Conservation (phyloP, 2,113 vertebrate species). For the Scatophagus argus region DNA sequence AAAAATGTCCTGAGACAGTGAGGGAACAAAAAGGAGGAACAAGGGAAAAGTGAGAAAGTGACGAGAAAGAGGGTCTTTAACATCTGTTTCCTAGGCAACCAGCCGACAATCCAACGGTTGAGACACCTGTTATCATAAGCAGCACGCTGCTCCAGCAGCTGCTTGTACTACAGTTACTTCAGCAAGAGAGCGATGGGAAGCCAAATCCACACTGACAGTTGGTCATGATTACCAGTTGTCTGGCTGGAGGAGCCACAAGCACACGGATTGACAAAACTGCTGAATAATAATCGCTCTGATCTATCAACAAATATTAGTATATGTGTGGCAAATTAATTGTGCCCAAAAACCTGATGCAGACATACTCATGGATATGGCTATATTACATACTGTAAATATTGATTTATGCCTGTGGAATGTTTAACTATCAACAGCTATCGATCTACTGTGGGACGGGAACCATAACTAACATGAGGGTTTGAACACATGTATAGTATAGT, state of each 20-base stretch:
- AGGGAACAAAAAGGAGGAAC: constrained; percentile 31
- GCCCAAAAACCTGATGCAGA: constrained; percentile 14
- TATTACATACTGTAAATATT: constrained; percentile 41
- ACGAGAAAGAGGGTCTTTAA: constrained; percentile 54
- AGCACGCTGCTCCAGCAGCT: constrained; percentile 63
- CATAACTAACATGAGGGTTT: constrained; percentile 5
- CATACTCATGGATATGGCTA: constrained; percentile 23
- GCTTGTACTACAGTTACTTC: constrained; percentile 60
- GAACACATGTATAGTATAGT: no score
- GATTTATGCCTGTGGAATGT: constrained; percentile 26
- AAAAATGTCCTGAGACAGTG: neutral
- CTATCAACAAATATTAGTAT: constrained; percentile 58
- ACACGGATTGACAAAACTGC: constrained; percentile 39
- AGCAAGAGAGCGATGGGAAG: constrained; percentile 56
- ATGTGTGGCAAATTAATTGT: constrained; percentile 48
- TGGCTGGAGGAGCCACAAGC: constrained; percentile 41
- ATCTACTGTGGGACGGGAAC: constrained; percentile 26
- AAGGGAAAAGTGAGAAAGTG: constrained; percentile 46
- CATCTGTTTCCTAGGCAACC: constrained; percentile 77
- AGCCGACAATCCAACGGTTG: constrained; percentile 47
- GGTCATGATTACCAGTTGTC: constrained; percentile 62
- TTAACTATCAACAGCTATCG: constrained; percentile 29
- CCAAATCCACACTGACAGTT: constrained; percentile 57
- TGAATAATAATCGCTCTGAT: constrained; percentile 61
- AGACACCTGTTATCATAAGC: constrained; percentile 77